Percentiles rank a stretch among this genome's conserved stretches.
Conservation (phyloP, 2,113 vertebrate genomes). For the Oryzias celebensis region DNA sequence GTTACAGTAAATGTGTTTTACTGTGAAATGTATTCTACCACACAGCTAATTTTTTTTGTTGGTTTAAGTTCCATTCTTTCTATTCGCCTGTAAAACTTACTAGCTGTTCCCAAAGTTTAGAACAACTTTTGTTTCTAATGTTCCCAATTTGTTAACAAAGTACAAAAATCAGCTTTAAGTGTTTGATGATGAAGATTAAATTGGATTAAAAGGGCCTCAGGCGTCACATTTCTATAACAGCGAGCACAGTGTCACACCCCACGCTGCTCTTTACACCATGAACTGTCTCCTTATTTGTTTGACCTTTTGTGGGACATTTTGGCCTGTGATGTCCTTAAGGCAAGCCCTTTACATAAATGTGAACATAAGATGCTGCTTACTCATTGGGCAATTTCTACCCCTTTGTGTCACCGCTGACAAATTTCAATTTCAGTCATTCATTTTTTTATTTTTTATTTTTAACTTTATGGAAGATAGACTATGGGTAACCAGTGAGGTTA, state of each 20-base stretch:
- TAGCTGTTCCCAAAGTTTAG: background rate
- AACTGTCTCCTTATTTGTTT: slow-evolving; percentile 20
- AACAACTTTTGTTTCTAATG: fast-evolving
- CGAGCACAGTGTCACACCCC: background rate
- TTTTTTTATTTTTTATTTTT: background rate
- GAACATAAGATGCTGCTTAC: background rate
- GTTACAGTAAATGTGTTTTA: no score
- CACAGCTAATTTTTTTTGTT: no score
- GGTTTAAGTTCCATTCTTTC: no score
- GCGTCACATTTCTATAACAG: slow-evolving; percentile 4
- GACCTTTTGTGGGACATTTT: slow-evolving; percentile 20
- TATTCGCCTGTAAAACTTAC: no score
- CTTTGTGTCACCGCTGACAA: background rate
- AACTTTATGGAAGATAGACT: background rate
- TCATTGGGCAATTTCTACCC: background rate
- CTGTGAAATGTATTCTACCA: no score
- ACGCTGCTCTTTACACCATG: slow-evolving; percentile 13
- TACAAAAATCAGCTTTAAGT: slow-evolving; percentile 7
- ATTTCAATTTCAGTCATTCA: slow-evolving; percentile 1
- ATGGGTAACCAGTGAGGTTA: background rate
- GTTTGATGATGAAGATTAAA: slow-evolving; percentile 1
- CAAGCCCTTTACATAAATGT: slow-evolving; percentile 6
- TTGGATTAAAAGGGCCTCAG: background rate
- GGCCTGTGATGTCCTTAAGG: slow-evolving; percentile 15
- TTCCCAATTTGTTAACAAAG: background rate